phyloP scores from a whole-genome alignment of 2,113 vertebrate genomes.

The Benitochromis conjunctus region DNA sequence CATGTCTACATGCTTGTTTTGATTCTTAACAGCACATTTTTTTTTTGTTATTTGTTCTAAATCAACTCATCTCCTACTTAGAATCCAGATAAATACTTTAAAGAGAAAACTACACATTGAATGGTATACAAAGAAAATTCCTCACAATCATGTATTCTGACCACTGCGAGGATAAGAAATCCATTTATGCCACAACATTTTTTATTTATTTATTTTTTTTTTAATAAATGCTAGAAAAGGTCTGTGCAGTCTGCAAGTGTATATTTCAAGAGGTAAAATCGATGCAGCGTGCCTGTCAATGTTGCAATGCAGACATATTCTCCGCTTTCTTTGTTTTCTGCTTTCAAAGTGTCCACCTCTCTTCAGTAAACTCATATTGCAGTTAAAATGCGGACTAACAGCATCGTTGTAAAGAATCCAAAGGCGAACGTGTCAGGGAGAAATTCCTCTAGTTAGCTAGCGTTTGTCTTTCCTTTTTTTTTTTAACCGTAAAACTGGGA shows the following conservation, averaged over 20 bases:
- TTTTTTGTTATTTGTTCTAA: neutral
- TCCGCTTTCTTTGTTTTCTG: neutral
- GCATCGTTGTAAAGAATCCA: neutral
- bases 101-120: neutral
- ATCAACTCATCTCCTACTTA: neutral
- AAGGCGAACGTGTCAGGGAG: neutral
- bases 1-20: conserved; percentile 16
- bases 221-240: neutral
- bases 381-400: neutral
- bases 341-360: conserved; percentile 4
- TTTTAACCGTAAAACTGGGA: neutral
- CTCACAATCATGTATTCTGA: neutral
- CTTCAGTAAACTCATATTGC: neutral
- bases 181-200: neutral
- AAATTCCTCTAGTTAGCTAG: neutral
- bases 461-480: neutral
- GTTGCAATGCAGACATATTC: neutral
- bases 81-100: neutral
- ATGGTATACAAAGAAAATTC: neutral
- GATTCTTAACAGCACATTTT: neutral
- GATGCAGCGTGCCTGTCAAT: neutral
- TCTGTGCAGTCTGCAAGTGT: neutral
- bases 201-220: neutral
- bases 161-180: neutral
- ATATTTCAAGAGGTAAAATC: conserved; percentile 16